Conservation (phyloP, 2,888 invertebrate genomes). For the Apamea sordens region DNA sequence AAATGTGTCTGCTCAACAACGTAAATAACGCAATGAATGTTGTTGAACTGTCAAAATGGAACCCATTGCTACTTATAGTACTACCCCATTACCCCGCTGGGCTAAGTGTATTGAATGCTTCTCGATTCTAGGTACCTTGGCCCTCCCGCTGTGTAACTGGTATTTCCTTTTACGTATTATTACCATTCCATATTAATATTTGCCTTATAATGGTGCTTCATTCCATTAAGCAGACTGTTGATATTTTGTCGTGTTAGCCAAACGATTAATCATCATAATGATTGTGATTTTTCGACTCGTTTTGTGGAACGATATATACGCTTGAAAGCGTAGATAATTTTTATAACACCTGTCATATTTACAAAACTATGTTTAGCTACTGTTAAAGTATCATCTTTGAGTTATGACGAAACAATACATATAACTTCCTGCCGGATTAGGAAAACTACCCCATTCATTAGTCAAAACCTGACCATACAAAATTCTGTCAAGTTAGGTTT, state of each 20-base stretch:
- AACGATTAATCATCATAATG: slow-evolving; percentile 14
- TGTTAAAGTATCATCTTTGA: background rate
- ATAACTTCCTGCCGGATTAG: background rate
- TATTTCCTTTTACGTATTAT: slow-evolving; percentile 35
- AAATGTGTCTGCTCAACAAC: too few relatives aligned
- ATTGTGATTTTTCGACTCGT: background rate
- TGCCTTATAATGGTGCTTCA: background rate
- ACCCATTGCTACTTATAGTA: too few relatives aligned
- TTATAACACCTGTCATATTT: background rate
- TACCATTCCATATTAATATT: slow-evolving; percentile 22
- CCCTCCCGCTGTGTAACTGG: background rate
- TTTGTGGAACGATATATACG: background rate
- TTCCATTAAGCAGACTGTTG: background rate
- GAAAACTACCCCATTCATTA: background rate
- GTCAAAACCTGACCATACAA: background rate
- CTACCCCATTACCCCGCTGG: background rate
- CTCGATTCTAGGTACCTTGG: background rate
- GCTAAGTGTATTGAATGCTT: slow-evolving; percentile 1
- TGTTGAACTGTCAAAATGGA: too few relatives aligned
- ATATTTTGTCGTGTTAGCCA: background rate
- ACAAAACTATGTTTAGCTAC: background rate
- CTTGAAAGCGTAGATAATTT: background rate
- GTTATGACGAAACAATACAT: background rate
- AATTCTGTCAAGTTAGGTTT: background rate
- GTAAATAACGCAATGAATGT: too few relatives aligned